Base-by-base conservation (phyloP, 2,888 invertebrate genomes). In the Nephrocerus scutellatus region DNA sequence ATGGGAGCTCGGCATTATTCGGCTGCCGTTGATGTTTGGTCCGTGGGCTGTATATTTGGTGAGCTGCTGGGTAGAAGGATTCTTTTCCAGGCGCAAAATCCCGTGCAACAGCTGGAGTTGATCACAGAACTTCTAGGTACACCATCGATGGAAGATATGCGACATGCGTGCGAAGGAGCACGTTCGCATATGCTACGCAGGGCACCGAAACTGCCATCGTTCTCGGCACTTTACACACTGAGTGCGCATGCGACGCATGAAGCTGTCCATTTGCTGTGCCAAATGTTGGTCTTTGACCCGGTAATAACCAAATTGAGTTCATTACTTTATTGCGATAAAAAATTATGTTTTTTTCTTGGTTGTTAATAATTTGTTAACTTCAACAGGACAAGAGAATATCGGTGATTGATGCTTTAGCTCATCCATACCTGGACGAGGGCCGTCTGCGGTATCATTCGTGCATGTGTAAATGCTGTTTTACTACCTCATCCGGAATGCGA, bases 1-100 rank as follows among this genome's bases (percentile, higher is more conserved):
- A 97, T 98, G 96, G 98, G 98, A 20, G 93, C 97, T 20, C 84
- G 88, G 56, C 93, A 96, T 66, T 98, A 98, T 72, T 85, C 90
- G 6, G 87, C 88, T 8, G 91, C 95, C 5, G 92, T 98, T 30
- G 98, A 98, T 68, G 91, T 98, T 37, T 98, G 98, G 98, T 93
- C 93, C 28, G 96, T 98, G 30, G 98, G 98, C 30, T 98, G 98
- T 71, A 98, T 98, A 68, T 97, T 98, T 66, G 97, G 96, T 24
- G 98, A 98, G 68, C 77, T 98, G 43, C 78, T 98, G 32, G 91
- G 95, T 41, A 75, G 97, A 48, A 76, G 96, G 56, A 98, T 98
- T 55, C 77, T 98, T 51, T 98, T 98, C 74, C 96, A 96, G 72
- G 97, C 97, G 26, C 92, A 93, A 70, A 95, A 88, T 70, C 96